A percentile compares a stretch with the other conserved stretches of the same genome.
phyloP scores from a whole-genome alignment of 2,888 invertebrate genomes.

The Eupithecia insigniata region DNA sequence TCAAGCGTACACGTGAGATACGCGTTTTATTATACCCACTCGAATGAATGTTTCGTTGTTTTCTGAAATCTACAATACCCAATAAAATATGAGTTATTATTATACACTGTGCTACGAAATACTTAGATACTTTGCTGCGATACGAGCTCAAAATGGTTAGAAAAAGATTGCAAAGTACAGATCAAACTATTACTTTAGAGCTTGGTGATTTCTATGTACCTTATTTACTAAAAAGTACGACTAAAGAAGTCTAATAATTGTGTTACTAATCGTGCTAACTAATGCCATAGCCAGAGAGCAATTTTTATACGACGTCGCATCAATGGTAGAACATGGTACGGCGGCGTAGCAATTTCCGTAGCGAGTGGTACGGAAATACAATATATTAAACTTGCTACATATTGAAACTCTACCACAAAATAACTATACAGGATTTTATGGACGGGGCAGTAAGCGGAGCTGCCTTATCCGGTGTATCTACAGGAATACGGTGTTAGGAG shows the following conservation, averaged over 20 bases:
- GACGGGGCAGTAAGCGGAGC: too few species aligned
- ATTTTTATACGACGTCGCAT: too few species aligned
- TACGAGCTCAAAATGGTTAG: too few species aligned
- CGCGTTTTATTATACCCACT: constrained; percentile 6
- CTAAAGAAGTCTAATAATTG: constrained; percentile 76
- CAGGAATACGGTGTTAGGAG: too few species aligned
- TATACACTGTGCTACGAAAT: background rate
- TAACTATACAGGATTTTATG: too few species aligned
- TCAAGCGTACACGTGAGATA: constrained; percentile 1
- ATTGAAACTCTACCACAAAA: too few species aligned
- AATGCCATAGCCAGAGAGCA: too few species aligned
- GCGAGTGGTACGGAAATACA: background rate
- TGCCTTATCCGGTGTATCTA: too few species aligned
- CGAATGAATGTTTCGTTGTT: background rate
- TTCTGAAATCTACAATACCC: background rate
- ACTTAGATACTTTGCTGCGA: background rate
- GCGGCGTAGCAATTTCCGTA: constrained; percentile 8
- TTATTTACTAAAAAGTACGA: constrained; percentile 52
- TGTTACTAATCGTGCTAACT: too few species aligned
- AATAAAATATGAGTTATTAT: background rate
- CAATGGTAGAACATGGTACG: background rate
- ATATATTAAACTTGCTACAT: too few species aligned
- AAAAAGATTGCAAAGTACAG: too few species aligned
- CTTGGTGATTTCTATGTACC: constrained; percentile 87
- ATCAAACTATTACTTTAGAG: too few species aligned